Evolutionary conservation across 2,888 invertebrate species (phyloP).

Genomic region (Sinhomidia bicolor): DNA sequence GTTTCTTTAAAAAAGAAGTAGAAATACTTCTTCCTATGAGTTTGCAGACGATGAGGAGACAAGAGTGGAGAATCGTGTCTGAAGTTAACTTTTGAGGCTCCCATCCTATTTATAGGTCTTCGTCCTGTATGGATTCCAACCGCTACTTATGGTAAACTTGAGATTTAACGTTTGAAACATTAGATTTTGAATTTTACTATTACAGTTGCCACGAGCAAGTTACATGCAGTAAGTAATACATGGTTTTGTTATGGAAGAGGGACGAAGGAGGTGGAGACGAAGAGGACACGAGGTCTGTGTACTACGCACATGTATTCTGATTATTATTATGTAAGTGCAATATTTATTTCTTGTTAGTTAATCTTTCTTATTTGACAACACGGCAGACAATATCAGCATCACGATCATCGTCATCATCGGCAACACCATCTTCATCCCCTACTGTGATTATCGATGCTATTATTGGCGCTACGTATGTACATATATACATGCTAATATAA

Average conservation of each 20-base stretch:
- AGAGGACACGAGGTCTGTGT: conserved; percentile 70
- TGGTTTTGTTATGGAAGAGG: conserved; percentile 7
- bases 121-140: not conserved
- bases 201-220: not conserved
- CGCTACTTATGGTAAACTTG: too few species aligned
- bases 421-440: not conserved
- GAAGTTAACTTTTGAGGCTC: conserved; percentile 62
- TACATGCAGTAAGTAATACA: not conserved
- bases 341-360: conserved; percentile 55
- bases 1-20: not conserved
- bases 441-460: not conserved
- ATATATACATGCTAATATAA: not conserved
- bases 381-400: conserved; percentile 37
- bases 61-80: conserved; percentile 56
- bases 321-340: conserved; percentile 30
- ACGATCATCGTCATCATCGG: conserved; percentile 9
- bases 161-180: not conserved
- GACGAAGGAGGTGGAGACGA: conserved; percentile 57
- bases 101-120: conserved; percentile 65
- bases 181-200: not conserved
- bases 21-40: not conserved
- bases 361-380: conserved; percentile 38
- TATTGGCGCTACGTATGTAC: not conserved
- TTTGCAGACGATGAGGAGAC: conserved; percentile 12
- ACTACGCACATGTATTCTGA: too few species aligned